Percentiles rank a stretch among this genome's conserved stretches.
Evolutionary conservation across 1,140 invertebrate species (phyloP).

Genomic region (Catajapyx aquilonaris): DNA sequence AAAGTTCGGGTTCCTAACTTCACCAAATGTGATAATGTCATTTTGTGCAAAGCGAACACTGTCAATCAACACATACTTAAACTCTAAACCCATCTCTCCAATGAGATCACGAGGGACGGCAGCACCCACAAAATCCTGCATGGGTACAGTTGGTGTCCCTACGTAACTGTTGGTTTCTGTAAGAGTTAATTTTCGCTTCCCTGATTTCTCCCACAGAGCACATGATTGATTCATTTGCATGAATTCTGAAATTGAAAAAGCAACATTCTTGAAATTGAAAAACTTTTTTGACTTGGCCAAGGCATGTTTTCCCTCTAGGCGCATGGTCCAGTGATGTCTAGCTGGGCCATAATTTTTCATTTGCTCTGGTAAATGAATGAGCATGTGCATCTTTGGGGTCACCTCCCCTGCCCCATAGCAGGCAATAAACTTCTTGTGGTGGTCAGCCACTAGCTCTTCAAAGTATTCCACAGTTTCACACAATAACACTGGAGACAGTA

Average conservation of each 20-base stretch:
- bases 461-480: background rate
- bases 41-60: background rate
- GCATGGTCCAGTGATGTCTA: background rate
- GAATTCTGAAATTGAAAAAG: background rate
- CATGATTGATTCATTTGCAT: background rate
- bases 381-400: background rate
- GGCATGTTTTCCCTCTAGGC: background rate
- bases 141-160: background rate
- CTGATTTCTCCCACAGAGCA: background rate
- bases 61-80: background rate
- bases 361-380: background rate
- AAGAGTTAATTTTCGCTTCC: background rate
- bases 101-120: too few relatives aligned
- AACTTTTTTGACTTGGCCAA: background rate
- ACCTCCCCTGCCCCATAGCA: background rate
- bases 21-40: too few relatives aligned
- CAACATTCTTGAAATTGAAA: background rate
- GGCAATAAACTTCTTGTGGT: background rate
- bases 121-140: too few relatives aligned
- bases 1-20: background rate
- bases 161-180: background rate
- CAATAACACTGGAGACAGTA: background rate
- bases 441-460: background rate
- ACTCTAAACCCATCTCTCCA: too few relatives aligned
- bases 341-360: background rate